Conservation (phyloP, 2,113 vertebrate species). For the Ondatra zibethicus region DNA sequence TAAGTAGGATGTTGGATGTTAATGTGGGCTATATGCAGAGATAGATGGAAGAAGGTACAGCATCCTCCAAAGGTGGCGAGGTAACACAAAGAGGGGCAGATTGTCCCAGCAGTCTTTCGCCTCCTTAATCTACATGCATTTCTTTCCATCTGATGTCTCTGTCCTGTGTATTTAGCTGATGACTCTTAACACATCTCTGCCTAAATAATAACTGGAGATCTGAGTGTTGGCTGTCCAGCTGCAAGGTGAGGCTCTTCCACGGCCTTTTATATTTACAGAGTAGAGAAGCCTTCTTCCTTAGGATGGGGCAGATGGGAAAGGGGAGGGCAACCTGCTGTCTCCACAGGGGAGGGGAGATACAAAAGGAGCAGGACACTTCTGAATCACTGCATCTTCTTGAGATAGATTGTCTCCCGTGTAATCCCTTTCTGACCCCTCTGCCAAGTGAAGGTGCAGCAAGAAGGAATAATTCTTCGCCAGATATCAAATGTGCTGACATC, state of each 20-base stretch:
- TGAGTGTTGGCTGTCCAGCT: background rate
- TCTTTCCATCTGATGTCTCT: background rate
- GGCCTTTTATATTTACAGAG: background rate
- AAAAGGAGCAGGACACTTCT: background rate
- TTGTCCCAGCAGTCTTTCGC: background rate
- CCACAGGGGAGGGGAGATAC: background rate
- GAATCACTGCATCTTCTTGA: background rate
- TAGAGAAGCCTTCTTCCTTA: background rate
- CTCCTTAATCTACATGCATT: background rate
- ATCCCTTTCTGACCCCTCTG: background rate
- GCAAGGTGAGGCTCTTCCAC: background rate
- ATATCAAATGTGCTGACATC: background rate
- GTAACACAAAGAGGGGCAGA: background rate
- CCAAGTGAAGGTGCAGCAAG: background rate
- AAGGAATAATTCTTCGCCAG: background rate
- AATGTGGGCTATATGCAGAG: background rate
- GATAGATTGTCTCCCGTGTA: background rate
- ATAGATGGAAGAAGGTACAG: accelerated
- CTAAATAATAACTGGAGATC: background rate
- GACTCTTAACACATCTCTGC: background rate
- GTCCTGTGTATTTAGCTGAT: background rate
- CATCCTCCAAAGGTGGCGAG: background rate
- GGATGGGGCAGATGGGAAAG: background rate
- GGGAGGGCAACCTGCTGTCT: background rate
- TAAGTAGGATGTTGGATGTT: no score